These are phyloP conservation scores for Cylindroiulus punctatus DNA, from an alignment of 2,888 invertebrate species.

Conservation along the genomic window DNA sequence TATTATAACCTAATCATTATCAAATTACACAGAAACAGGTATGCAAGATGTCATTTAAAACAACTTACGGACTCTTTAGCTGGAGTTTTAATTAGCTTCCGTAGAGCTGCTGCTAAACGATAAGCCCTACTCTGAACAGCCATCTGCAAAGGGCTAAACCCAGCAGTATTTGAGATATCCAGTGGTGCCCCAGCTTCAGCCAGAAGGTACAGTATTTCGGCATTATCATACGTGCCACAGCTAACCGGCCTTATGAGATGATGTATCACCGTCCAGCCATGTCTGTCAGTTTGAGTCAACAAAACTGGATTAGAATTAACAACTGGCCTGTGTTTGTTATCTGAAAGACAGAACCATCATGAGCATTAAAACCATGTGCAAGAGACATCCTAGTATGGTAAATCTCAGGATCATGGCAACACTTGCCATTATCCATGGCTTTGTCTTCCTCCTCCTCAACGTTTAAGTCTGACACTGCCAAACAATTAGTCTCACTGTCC, in stretches of 20 bases:
- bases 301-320: slow-evolving; percentile 63
- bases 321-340: slow-evolving; percentile 44
- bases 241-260: slow-evolving; percentile 65
- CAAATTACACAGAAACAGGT: background rate
- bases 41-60: background rate
- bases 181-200: slow-evolving; percentile 63
- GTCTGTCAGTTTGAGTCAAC: slow-evolving; percentile 63
- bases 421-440: slow-evolving; percentile 20
- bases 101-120: slow-evolving; percentile 59
- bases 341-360: slow-evolving; percentile 24
- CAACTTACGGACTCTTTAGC: slow-evolving; percentile 45
- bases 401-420: background rate
- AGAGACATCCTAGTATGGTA: background rate
- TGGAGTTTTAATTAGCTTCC: slow-evolving; percentile 55
- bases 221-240: slow-evolving; percentile 65
- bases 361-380: background rate
- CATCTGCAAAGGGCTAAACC: slow-evolving; percentile 61
- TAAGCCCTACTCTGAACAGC: slow-evolving; percentile 59
- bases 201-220: slow-evolving; percentile 64
- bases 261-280: slow-evolving; percentile 66
- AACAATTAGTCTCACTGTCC: slow-evolving; percentile 9
- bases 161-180: slow-evolving; percentile 62
- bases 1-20: background rate
- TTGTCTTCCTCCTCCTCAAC: slow-evolving; percentile 53
- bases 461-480: background rate